Evolutionary conservation across 2,113 vertebrate species (phyloP), one percentile per base, ranked within the genome.

Genomic region (Cavia porcellus): DNA sequence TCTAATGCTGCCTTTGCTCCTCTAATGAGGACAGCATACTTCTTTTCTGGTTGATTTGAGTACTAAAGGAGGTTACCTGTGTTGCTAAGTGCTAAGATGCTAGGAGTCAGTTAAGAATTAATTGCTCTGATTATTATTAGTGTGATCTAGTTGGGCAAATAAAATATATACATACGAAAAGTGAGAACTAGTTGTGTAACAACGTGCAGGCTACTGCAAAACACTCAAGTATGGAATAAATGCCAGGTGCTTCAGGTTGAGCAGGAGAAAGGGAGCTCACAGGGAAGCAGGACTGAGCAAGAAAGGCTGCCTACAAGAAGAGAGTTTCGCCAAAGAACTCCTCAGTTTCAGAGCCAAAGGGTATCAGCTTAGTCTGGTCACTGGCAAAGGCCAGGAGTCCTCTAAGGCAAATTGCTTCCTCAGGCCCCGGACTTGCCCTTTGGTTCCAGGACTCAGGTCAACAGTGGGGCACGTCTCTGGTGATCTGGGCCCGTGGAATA

Each of bases 1-100:
- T 74, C 59, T 20, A 59, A 89, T 55, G 57, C 89, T 93, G 89
- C 42, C 42, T 86, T 77, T 96, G 59, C 79, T 90, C 82, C n/a
- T 57, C n/a, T 90, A 89, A 72, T 17, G 57, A 50, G 45, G 77
- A 38, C 28, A 42, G 35, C 30, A 77, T 55, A 45, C 9, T 59
- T 61, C 70, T 38, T 55, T 72, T 25, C 45, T n/a, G 32, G n/a
- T 24, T 89, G 10, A 12, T 70, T 68, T 45, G 80, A 86, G 42
- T 55, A 86, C n/a, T 66, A 86, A 79, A 25, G 59, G 88, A 62
- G 91, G 32, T 47, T 61, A 42, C 52, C 14, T 30, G 28, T 84
- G 32, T 45, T 45, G 75, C 10, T 57, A 57, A 57, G 55, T 57
- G 55, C 55, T 57, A 57, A 86, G 50, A 57, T 45, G 61, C 32